phyloP scores from a whole-genome alignment of 2,888 invertebrate genomes.

The Onchidella celtica region DNA sequence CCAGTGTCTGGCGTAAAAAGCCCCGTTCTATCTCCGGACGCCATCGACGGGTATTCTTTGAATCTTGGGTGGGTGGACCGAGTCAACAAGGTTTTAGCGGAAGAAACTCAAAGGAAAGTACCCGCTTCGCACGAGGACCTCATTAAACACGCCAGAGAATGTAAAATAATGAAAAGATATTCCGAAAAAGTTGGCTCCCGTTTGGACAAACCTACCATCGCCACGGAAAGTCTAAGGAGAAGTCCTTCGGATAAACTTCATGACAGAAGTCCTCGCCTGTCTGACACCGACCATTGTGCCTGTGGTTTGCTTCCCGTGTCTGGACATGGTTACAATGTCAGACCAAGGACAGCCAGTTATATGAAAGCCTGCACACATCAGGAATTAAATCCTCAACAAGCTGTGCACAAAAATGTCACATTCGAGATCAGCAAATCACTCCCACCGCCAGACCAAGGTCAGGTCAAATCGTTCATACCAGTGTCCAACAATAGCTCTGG shows the following conservation, averaged over 20 bases:
- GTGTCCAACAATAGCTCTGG: background rate
- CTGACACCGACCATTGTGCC: background rate
- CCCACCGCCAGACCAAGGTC: background rate
- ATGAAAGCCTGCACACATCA: no score
- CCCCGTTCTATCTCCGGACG: background rate
- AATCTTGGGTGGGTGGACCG: conserved; percentile 21
- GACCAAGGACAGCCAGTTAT: no score
- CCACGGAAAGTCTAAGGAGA: background rate
- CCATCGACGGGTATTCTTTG: background rate
- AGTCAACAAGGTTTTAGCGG: background rate
- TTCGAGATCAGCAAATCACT: background rate
- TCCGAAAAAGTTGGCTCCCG: background rate
- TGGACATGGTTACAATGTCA: no score
- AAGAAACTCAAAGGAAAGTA: background rate
- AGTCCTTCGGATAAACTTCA: conserved; percentile 8
- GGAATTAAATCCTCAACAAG: no score
- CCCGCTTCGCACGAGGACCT: conserved; percentile 19
- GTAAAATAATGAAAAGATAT: conserved; percentile 20
- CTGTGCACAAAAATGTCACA: no score
- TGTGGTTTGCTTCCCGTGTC: background rate
- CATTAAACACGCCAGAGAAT: background rate
- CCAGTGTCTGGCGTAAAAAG: background rate
- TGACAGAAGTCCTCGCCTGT: background rate
- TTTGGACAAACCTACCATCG: background rate
- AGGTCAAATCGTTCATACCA: background rate